Percentiles rank a stretch among this genome's conserved stretches.
Evolutionary conservation across 2,113 vertebrate genomes (phyloP).

Genomic region (Trichechus manatus): DNA sequence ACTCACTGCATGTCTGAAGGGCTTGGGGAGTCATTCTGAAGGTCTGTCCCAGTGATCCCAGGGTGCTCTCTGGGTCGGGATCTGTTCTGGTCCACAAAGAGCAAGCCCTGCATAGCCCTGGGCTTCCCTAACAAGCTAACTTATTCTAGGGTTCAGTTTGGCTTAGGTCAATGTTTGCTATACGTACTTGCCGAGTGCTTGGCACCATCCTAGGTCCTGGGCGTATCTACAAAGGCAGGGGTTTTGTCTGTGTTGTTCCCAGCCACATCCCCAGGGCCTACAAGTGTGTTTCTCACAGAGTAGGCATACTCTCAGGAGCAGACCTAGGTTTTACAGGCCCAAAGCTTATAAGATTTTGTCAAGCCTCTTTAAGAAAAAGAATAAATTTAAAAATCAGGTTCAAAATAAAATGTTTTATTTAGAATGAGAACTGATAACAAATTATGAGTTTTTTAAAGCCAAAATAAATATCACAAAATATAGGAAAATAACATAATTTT

Average conservation of each 20-base stretch:
- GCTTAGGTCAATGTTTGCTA: not conserved
- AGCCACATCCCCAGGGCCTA: not conserved
- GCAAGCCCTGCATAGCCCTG: not conserved
- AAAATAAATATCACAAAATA: not conserved
- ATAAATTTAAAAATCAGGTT: not conserved
- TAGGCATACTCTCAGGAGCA: accelerated
- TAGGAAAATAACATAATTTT: no score
- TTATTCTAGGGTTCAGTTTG: not conserved
- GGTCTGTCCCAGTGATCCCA: not conserved
- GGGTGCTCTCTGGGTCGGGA: not conserved
- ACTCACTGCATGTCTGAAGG: accelerated
- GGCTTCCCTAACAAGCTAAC: not conserved
- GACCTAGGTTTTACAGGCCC: not conserved
- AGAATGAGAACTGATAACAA: not conserved
- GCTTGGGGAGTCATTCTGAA: no score
- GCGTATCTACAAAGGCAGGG: no score
- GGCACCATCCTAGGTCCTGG: not conserved
- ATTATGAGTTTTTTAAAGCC: not conserved
- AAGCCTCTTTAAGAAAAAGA: not conserved
- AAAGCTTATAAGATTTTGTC: not conserved
- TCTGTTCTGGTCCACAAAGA: not conserved
- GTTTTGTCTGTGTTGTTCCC: not conserved
- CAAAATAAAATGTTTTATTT: not conserved
- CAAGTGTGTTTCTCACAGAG: no score
- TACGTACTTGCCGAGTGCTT: not conserved